Conservation (phyloP, 2,888 invertebrate species). For the Lasius fuliginosus region DNA sequence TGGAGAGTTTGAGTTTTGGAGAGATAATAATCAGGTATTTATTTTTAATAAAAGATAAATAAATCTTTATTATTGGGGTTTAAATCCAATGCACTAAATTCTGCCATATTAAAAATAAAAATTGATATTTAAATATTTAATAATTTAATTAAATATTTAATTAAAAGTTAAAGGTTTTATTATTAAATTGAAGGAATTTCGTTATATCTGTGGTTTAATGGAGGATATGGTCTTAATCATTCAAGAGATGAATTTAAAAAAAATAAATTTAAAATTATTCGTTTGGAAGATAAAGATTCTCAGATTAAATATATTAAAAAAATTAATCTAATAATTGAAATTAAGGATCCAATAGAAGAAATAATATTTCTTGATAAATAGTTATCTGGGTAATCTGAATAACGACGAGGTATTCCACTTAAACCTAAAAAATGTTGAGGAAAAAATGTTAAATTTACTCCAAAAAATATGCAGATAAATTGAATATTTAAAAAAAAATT, state of each 20-base stretch:
- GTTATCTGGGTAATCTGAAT: conserved; percentile 44
- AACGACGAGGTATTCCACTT: conserved; percentile 51
- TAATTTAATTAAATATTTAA: no score
- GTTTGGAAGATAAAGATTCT: conserved; percentile 86
- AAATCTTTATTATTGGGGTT: conserved; percentile 16
- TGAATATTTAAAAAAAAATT: conserved; percentile 36
- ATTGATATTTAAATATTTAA: no score
- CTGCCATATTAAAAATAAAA: conserved; percentile 24
- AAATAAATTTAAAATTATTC: conserved; percentile 32
- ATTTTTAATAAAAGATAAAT: conserved; percentile 31
- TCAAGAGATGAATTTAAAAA: background rate
- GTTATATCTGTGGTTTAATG: background rate
- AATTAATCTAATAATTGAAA: conserved; percentile 59
- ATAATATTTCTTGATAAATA: background rate
- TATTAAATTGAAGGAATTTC: conserved; percentile 29
- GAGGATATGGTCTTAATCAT: background rate
- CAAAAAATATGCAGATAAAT: conserved; percentile 30
- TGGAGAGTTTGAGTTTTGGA: background rate
- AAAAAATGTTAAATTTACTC: conserved; percentile 39
- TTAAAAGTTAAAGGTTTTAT: no score
- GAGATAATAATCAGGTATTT: background rate
- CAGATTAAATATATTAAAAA: conserved; percentile 91
- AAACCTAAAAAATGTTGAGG: conserved; percentile 52
- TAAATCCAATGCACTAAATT: conserved; percentile 28
- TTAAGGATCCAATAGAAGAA: conserved; percentile 56